Evolutionary conservation across 2,888 invertebrate genomes (phyloP).

Genomic region (Cyclophora albipunctata): DNA sequence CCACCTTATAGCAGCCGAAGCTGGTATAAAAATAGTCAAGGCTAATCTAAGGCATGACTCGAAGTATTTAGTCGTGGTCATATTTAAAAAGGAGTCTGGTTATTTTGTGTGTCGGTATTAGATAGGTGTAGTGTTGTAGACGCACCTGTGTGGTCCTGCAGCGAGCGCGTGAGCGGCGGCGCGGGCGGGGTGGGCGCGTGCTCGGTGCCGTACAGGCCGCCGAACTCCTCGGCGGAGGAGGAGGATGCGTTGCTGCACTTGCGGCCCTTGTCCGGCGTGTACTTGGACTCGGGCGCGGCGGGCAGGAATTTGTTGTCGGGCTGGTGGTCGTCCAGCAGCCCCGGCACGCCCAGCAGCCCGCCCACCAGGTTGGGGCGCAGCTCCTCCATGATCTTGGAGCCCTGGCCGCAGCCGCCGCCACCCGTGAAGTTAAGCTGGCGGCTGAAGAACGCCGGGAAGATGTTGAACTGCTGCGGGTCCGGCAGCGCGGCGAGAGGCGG

Average conservation of each 20-base stretch:
- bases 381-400: slow-evolving; percentile 89
- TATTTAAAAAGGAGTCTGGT: too few relatives aligned
- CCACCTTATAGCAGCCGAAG: too few relatives aligned
- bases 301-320: slow-evolving; percentile 73
- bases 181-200: slow-evolving; percentile 83
- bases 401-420: slow-evolving; percentile 81
- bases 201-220: slow-evolving; percentile 85
- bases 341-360: slow-evolving; percentile 85
- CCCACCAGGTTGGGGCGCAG: slow-evolving; percentile 87
- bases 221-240: slow-evolving; percentile 91
- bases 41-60: too few relatives aligned
- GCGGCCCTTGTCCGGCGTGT: slow-evolving; percentile 73
- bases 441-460: slow-evolving; percentile 93
- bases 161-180: slow-evolving; percentile 65
- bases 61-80: too few relatives aligned
- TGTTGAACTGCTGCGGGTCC: slow-evolving; percentile 90
- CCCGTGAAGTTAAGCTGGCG: slow-evolving; percentile 89
- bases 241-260: slow-evolving; percentile 86
- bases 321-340: slow-evolving; percentile 86
- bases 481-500: slow-evolving; percentile 75
- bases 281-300: slow-evolving; percentile 71
- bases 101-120: too few relatives aligned
- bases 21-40: too few relatives aligned
- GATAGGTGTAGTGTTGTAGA: too few relatives aligned
- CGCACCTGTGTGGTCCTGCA: slow-evolving; percentile 77